phyloP scores from a whole-genome alignment of 1,140 invertebrate species.

The Ceratitis capitata region DNA sequence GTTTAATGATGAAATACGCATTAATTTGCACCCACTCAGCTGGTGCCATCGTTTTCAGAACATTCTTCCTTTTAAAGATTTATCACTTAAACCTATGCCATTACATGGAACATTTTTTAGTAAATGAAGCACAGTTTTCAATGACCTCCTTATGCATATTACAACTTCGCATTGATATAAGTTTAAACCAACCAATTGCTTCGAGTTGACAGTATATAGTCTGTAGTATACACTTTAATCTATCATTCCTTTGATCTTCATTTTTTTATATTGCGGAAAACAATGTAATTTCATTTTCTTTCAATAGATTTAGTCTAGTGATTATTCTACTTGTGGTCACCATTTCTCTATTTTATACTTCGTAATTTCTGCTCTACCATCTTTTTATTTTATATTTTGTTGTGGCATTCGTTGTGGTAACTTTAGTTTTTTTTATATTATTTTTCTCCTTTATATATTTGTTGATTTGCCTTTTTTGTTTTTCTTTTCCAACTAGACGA shows the following conservation, averaged over 20 bases:
- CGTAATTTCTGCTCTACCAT: background rate
- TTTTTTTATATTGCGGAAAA: background rate
- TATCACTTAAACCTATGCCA: background rate
- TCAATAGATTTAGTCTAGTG: background rate
- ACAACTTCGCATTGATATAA: background rate
- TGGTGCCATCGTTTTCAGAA: background rate
- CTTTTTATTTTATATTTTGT: slow-evolving; percentile 16
- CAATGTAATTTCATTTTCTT: background rate
- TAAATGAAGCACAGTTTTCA: background rate
- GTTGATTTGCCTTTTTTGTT: slow-evolving; percentile 38
- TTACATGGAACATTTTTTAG: background rate
- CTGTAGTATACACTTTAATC: too few relatives aligned
- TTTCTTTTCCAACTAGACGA: slow-evolving; percentile 18
- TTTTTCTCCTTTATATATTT: slow-evolving; percentile 8
- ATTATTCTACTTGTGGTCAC: background rate
- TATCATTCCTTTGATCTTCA: too few relatives aligned
- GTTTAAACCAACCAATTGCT: background rate
- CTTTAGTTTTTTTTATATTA: slow-evolving; percentile 16
- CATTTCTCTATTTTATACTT: background rate
- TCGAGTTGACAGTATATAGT: background rate
- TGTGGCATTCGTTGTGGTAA: slow-evolving; percentile 17
- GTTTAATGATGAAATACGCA: slow-evolving; percentile 33
- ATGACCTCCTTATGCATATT: background rate
- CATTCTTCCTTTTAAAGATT: background rate
- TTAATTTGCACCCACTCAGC: background rate